Evolutionary conservation across 1,140 invertebrate genomes (phyloP).

Genomic region (Myzus persicae): DNA sequence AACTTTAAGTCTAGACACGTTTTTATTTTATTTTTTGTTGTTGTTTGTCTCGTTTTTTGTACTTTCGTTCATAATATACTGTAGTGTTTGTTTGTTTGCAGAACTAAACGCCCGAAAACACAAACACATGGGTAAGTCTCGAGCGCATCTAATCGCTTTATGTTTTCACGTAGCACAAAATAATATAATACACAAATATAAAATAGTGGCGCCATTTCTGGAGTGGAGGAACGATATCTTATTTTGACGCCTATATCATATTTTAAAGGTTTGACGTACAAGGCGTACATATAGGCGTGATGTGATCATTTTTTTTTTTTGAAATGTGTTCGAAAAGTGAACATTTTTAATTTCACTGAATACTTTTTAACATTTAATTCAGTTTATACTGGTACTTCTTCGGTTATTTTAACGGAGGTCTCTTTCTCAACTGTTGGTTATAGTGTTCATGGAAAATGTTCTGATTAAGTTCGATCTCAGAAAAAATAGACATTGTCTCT

Average conservation of each 20-base stretch:
- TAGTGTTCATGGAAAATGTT: neutral
- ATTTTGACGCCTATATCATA: neutral
- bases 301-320: neutral
- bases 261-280: neutral
- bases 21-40: neutral
- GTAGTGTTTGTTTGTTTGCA: slow-evolving; percentile 55
- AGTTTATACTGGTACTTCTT: too few species aligned
- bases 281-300: neutral
- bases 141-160: neutral
- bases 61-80: slow-evolving; percentile 42
- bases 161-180: neutral
- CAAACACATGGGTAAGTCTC: slow-evolving; percentile 45
- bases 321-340: too few species aligned
- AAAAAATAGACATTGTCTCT: neutral
- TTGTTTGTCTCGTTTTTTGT: neutral
- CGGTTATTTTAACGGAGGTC: neutral
- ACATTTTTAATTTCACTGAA: neutral
- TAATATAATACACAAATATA: too few species aligned
- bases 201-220: neutral
- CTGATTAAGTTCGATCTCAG: too few species aligned
- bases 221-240: neutral
- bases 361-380: too few species aligned
- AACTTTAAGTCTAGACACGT: neutral
- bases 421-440: neutral
- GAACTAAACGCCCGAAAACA: slow-evolving; percentile 56